These are phyloP conservation scores for Nyctibius grandis DNA, from an alignment of 2,797 vertebrate genomes.

Conservation along the genomic window DNA sequence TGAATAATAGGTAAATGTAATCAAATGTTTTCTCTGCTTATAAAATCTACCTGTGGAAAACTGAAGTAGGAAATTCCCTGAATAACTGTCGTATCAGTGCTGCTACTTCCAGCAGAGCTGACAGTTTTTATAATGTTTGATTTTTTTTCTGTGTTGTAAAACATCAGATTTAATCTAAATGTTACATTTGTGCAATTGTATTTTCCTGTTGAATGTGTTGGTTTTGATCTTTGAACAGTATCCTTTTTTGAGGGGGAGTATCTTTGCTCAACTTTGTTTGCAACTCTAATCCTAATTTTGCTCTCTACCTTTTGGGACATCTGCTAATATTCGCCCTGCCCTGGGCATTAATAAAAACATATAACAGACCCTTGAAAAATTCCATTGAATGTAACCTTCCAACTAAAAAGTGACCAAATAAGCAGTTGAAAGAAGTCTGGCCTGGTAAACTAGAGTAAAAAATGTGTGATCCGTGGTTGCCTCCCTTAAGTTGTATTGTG, in stretches of 20 bases:
- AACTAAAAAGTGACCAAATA: neutral
- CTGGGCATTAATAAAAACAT: neutral
- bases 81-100: neutral
- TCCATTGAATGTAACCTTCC: neutral
- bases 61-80: neutral
- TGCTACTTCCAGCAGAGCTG: neutral
- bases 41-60: neutral
- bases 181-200: neutral
- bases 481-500: neutral
- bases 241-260: neutral
- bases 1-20: neutral
- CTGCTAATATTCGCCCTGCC: neutral
- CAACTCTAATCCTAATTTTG: neutral
- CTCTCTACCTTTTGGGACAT: neutral
- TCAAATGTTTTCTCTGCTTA: neutral
- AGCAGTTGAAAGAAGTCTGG: neutral
- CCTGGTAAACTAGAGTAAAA: neutral
- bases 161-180: neutral
- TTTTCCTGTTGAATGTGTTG: neutral
- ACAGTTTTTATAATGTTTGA: neutral
- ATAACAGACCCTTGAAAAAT: neutral
- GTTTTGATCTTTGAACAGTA: neutral
- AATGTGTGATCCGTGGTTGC: neutral
- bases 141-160: neutral
- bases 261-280: neutral